These are phyloP conservation scores for Apamea epomidion DNA, from an alignment of 2,888 invertebrate species.

Conservation along the genomic window DNA sequence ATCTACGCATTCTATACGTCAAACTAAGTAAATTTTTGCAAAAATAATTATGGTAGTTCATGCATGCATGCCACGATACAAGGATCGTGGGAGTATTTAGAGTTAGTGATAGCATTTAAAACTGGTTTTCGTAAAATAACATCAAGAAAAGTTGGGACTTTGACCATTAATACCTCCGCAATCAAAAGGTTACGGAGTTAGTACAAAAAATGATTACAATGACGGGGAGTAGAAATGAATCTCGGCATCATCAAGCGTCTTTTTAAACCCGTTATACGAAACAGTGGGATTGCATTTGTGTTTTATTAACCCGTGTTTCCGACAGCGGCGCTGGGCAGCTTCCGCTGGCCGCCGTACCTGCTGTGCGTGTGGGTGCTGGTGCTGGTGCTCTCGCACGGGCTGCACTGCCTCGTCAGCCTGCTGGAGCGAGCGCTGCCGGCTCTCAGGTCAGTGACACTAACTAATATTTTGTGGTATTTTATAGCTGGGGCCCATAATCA, in stretches of 20 bases:
- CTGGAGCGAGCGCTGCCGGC: constrained; percentile 80
- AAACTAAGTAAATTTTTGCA: not conserved
- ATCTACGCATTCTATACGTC: not conserved
- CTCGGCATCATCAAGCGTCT: not conserved
- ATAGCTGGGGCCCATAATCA: not conserved
- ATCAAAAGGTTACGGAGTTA: not conserved
- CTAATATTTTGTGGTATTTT: not conserved
- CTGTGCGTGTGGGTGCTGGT: constrained; percentile 85
- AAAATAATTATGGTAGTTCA: not conserved
- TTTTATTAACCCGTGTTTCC: constrained; percentile 9
- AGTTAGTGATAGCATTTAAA: not conserved
- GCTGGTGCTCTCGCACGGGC: constrained; percentile 81
- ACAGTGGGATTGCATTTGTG: not conserved
- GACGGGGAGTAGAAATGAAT: not conserved
- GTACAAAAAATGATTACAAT: not conserved
- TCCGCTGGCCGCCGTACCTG: constrained; percentile 88
- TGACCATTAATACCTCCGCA: no score
- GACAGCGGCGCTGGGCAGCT: constrained; percentile 78
- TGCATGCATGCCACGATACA: not conserved
- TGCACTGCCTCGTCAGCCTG: constrained; percentile 81
- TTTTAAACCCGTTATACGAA: not conserved
- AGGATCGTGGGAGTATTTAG: not conserved
- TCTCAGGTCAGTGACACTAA: constrained; percentile 72
- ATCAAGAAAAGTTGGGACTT: not conserved
- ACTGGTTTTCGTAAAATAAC: not conserved